Percentiles rank a stretch among this genome's conserved stretches.
Conservation (phyloP, 2,797 vertebrate species). For the Ctenopoma multispine region DNA sequence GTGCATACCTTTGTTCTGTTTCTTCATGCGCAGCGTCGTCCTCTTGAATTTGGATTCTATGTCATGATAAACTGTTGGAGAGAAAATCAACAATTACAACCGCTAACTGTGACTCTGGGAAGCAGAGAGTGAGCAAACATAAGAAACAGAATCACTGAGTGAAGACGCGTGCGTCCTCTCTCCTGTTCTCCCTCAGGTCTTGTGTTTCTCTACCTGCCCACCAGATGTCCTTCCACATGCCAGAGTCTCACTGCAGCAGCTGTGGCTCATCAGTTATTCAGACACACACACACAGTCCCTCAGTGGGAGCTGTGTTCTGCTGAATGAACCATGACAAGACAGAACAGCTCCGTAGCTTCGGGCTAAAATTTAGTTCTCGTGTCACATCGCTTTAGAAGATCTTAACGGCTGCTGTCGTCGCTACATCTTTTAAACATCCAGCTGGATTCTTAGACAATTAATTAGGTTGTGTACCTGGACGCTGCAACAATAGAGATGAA, state of each 20-base stretch:
- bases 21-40: slow-evolving; percentile 90
- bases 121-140: background rate
- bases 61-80: slow-evolving; percentile 89
- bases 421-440: background rate
- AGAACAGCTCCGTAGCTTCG: background rate
- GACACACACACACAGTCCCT: background rate
- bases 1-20: slow-evolving; percentile 86
- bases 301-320: slow-evolving; percentile 21
- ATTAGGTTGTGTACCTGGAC: background rate
- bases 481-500: background rate
- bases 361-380: slow-evolving; percentile 23
- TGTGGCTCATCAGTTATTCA: slow-evolving; percentile 61
- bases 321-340: slow-evolving; percentile 11
- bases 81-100: slow-evolving; percentile 26
- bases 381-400: slow-evolving; percentile 7
- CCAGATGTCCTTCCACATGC: slow-evolving; percentile 57
- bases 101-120: background rate
- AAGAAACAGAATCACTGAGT: background rate
- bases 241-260: slow-evolving; percentile 50
- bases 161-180: slow-evolving; percentile 8
- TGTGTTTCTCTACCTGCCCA: slow-evolving; percentile 62
- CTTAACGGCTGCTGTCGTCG: slow-evolving; percentile 3
- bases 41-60: slow-evolving; percentile 86
- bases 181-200: slow-evolving; percentile 32
- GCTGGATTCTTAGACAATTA: background rate